phyloP scores from a whole-genome alignment of 2,113 vertebrate genomes.

The Cephalopholis sonnerati region DNA sequence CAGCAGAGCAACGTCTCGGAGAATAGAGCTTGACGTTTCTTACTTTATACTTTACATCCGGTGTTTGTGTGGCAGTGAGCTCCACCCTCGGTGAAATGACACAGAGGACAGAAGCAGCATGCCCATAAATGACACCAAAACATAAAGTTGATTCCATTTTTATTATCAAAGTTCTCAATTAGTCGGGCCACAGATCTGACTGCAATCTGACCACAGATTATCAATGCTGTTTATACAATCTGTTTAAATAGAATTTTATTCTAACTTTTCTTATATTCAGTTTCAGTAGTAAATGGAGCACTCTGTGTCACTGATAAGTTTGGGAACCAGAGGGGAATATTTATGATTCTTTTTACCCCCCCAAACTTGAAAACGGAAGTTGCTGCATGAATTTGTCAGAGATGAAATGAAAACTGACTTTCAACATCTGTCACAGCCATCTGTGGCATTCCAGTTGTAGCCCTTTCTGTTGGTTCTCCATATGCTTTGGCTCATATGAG shows the following conservation, averaged over 20 bases:
- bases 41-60: no score
- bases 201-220: background rate
- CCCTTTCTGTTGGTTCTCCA: constrained; percentile 56
- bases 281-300: constrained; percentile 28
- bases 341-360: constrained; percentile 32
- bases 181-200: no score
- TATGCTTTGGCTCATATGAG: constrained; percentile 56
- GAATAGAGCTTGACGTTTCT: no score
- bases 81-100: no score
- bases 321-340: constrained; percentile 48
- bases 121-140: no score
- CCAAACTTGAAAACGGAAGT: constrained; percentile 37
- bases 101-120: no score
- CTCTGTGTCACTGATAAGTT: constrained; percentile 35
- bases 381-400: constrained; percentile 47
- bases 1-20: no score
- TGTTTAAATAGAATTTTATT: background rate
- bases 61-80: no score
- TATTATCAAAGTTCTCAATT: no score
- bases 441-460: constrained; percentile 43
- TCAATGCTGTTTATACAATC: background rate
- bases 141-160: no score
- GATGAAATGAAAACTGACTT: constrained; percentile 48
- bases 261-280: constrained; percentile 8
- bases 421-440: constrained; percentile 47